Conservation (phyloP, 1,140 invertebrate species). For the Delia radicum region DNA sequence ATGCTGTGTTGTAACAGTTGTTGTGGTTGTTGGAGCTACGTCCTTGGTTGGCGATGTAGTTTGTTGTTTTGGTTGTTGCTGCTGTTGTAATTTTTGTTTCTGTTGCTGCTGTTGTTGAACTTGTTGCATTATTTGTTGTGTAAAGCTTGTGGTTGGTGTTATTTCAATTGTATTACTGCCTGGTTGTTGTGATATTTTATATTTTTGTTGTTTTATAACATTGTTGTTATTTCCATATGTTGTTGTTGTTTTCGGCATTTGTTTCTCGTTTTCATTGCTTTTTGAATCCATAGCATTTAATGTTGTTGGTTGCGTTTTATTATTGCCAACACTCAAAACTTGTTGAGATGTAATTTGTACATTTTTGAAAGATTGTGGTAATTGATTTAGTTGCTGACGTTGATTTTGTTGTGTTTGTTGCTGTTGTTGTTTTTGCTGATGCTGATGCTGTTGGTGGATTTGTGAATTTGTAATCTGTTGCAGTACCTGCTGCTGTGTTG, state of each 20-base stretch:
- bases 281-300: constrained; percentile 26
- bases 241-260: neutral
- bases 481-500: neutral
- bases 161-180: constrained; percentile 29
- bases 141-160: constrained; percentile 29
- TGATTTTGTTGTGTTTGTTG: constrained; percentile 6
- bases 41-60: too few species aligned
- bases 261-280: constrained; percentile 34
- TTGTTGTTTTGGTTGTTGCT: constrained; percentile 19
- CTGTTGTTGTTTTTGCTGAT: neutral
- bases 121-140: constrained; percentile 36
- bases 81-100: constrained; percentile 25
- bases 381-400: neutral
- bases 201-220: constrained; percentile 6
- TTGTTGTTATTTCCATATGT: neutral
- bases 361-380: too few species aligned
- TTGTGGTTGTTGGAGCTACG: constrained; percentile 9
- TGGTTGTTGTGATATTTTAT: constrained; percentile 26
- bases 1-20: constrained; percentile 24
- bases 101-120: constrained; percentile 27
- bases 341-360: constrained; percentile 30
- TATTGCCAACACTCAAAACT: constrained; percentile 19
- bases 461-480: neutral
- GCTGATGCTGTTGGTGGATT: neutral
- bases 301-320: neutral